These are phyloP conservation scores for Platycnemis pennipes DNA, from an alignment of 2,888 invertebrate genomes.

Conservation along the genomic window DNA sequence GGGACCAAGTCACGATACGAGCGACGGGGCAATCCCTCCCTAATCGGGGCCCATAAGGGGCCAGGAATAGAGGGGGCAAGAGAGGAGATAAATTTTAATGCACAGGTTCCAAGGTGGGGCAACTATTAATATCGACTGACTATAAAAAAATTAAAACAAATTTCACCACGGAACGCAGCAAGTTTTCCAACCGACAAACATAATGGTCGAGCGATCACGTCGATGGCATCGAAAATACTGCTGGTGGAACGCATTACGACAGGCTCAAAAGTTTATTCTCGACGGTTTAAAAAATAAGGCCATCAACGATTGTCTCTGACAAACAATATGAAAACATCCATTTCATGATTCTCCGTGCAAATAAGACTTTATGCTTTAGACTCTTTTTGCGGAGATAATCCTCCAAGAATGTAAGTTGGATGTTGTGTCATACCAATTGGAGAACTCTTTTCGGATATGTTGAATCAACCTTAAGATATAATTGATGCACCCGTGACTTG, in stretches of 20 bases:
- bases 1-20: slow-evolving; percentile 57
- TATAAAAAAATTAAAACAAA: too few relatives aligned
- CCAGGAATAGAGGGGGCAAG: background rate
- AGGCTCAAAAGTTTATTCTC: too few relatives aligned
- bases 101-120: background rate
- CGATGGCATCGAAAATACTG: too few relatives aligned
- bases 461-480: background rate
- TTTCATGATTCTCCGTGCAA: background rate
- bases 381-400: background rate
- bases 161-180: too few relatives aligned
- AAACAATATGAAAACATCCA: too few relatives aligned
- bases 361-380: background rate
- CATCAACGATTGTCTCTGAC: too few relatives aligned
- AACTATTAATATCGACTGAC: background rate
- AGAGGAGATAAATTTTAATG: background rate
- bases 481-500: background rate
- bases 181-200: too few relatives aligned
- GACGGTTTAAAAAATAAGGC: too few relatives aligned
- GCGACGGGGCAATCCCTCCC: slow-evolving; percentile 29
- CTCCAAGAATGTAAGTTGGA: background rate
- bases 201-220: too few relatives aligned
- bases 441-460: background rate
- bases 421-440: background rate
- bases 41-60: slow-evolving; percentile 23
- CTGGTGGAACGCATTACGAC: too few relatives aligned